A percentile compares a stretch with the other conserved stretches of the same genome.
Evolutionary conservation across 2,113 vertebrate species (phyloP).

Genomic region (Pithys albifrons): DNA sequence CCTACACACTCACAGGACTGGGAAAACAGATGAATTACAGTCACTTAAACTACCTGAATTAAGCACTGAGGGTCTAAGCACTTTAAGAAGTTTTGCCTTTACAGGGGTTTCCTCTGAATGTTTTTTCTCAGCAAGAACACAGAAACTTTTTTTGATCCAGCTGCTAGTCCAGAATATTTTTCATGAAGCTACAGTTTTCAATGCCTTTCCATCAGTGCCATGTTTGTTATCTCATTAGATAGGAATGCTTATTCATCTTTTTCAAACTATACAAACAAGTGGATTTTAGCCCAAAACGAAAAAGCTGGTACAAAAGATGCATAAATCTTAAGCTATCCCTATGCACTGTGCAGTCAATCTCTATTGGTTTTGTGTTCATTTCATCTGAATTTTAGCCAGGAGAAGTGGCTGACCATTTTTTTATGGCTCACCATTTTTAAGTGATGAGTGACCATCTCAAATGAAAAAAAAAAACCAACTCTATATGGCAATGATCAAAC

Average conservation of each 20-base stretch:
- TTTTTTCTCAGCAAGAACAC: not conserved
- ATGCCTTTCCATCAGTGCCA: not conserved
- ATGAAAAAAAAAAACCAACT: not conserved
- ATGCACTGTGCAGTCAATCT: fast-evolving
- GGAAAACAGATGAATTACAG: constrained; percentile 8
- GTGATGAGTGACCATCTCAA: not conserved
- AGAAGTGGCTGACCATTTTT: not conserved
- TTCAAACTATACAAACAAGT: not conserved
- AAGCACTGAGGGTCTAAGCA: constrained; percentile 2
- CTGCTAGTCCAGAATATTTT: not conserved
- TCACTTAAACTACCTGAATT: constrained; percentile 50
- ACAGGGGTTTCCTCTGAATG: not conserved
- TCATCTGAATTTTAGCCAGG: not conserved
- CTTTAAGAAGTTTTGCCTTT: not conserved
- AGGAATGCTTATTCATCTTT: not conserved
- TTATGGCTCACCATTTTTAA: not conserved
- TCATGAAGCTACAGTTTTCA: not conserved
- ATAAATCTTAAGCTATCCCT: not conserved
- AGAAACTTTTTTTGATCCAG: not conserved
- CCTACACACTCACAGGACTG: not conserved
- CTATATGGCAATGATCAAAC: not conserved
- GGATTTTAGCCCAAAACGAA: not conserved
- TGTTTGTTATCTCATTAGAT: not conserved
- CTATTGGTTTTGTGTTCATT: not conserved
- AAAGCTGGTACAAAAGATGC: not conserved